Evolutionary conservation across 2,888 invertebrate genomes (phyloP), one percentile per base, ranked within the genome.

Genomic region (Lochmaea crataegi): DNA sequence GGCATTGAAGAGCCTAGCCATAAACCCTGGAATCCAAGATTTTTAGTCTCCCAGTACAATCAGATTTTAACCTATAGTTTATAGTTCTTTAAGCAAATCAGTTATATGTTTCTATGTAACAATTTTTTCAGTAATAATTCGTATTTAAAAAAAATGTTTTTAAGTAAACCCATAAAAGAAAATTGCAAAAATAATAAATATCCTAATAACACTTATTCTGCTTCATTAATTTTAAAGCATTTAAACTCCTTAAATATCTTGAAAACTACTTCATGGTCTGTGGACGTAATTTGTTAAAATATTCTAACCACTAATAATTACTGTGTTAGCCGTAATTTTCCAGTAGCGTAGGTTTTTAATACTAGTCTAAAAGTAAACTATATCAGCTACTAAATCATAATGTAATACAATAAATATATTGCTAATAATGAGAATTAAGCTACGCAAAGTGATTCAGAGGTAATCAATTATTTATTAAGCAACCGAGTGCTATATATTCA

Each of bases 231-330:
- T 58, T 58, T 58, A n/a, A 22, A 58, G 32, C 1, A 58, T 26
- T 58, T 58, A 58, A 9, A n/a, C 58, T 58, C 26, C 58, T 58
- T 57, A 58, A 58, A 58, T 58, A 58, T 58, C 58, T 26, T 26
- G 58, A 58, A 32, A 32, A 32, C 58, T 58, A 12, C 58, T 58
- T 58, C 58, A 58, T 58, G 32, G 58, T 58, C 56, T 57, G 18
- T 57, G 18, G 56, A 57, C 56, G 22, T 26, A 57, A 57, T 22
- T 57, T 57, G 56, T 26, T 57, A 11, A n/a, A 57, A 26, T 57
- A 32, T 32, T 32, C 32, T 58, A 53, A 53, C 18, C 53, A 10
- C 18, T 58, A 58, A 58, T 32, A 58, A 58, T 58, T 58, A n/a
- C 26, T 58, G 58, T 57, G 18, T 1, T 18, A 57, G 12, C 26